Percentiles rank a stretch among this genome's conserved stretches.
phyloP scores from a whole-genome alignment of 2,888 invertebrate species.

The Petrophora chlorosata region DNA sequence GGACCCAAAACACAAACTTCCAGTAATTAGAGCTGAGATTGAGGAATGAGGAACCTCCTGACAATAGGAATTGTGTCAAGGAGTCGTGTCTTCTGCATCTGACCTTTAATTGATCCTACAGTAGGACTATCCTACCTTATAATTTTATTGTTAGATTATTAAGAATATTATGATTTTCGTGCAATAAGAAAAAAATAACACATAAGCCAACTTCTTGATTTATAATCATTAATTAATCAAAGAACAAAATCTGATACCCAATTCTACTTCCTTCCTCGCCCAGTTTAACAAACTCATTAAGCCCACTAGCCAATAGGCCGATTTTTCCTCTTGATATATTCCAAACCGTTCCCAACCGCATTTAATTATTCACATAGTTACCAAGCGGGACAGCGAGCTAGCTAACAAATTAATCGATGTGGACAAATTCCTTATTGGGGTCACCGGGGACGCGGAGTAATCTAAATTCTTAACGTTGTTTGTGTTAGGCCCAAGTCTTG shows the following conservation, averaged over 20 bases:
- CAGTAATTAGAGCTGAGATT: too few species aligned
- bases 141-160: too few species aligned
- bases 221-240: neutral
- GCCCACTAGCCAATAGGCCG: neutral
- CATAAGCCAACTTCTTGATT: neutral
- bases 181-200: too few species aligned
- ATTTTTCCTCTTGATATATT: constrained; percentile 4
- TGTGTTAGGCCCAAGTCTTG: constrained; percentile 24
- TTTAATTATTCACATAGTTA: constrained; percentile 27
- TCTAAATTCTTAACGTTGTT: constrained; percentile 45
- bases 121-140: too few species aligned
- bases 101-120: too few species aligned
- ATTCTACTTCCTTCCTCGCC: neutral
- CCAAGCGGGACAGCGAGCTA: constrained; percentile 9
- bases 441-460: constrained; percentile 35
- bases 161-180: too few species aligned
- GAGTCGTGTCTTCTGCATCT: too few species aligned
- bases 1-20: too few species aligned
- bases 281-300: neutral
- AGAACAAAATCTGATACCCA: neutral
- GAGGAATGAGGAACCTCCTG: too few species aligned
- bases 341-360: constrained; percentile 8
- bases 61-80: too few species aligned
- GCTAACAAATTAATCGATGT: constrained; percentile 52
- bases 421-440: constrained; percentile 50